phyloP scores from a whole-genome alignment of 2,888 invertebrate genomes.

The Tipula lateralis region DNA sequence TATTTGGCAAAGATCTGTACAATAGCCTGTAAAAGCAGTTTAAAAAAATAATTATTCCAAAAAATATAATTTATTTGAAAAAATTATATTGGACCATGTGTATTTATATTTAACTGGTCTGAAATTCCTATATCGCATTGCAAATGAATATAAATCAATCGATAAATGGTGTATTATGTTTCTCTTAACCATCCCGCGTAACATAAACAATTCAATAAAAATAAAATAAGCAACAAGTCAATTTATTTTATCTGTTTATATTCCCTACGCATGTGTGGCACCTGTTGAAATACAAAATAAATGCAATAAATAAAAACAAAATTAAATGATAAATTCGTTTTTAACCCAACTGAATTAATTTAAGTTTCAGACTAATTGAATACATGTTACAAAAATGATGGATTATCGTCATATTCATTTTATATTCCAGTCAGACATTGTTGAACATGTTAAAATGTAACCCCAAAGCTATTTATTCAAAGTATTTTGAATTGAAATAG shows the following conservation, averaged over 20 bases:
- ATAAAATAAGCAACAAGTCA: neutral
- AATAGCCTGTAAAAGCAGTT: no score
- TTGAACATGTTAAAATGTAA: neutral
- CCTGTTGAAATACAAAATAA: neutral
- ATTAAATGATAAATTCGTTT: neutral
- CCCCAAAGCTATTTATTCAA: neutral
- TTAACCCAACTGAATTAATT: neutral
- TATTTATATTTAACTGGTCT: no score
- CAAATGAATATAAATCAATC: neutral
- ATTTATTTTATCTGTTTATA: neutral
- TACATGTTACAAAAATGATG: slow-evolving; percentile 11
- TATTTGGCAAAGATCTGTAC: no score
- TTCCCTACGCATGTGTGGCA: neutral
- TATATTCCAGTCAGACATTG: neutral
- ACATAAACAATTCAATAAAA: neutral
- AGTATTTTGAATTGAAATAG: neutral
- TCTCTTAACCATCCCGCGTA: neutral
- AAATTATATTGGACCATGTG: no score
- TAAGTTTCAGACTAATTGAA: neutral
- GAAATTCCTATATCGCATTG: no score
- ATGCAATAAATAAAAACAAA: neutral
- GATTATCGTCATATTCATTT: neutral
- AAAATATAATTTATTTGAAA: no score
- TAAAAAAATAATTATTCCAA: no score
- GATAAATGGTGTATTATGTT: no score